Evolutionary conservation across 1,140 invertebrate genomes (phyloP).

Genomic region (Lucilia cuprina): DNA sequence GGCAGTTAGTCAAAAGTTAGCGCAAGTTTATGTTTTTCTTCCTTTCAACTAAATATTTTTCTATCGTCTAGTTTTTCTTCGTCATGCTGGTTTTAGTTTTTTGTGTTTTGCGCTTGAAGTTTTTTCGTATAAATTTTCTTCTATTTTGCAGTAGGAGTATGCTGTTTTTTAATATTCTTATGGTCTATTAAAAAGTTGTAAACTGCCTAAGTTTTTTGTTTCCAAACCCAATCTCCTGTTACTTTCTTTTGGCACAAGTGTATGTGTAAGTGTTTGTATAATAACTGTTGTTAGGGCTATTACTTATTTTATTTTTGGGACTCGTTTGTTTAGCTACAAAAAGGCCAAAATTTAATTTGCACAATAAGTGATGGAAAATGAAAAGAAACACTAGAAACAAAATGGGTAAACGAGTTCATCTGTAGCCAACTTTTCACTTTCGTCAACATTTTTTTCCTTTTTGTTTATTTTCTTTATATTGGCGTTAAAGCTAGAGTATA

Average conservation of each 20-base stretch:
- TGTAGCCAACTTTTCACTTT: not conserved
- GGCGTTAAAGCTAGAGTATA: too few species aligned
- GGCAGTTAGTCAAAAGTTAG: constrained; percentile 39
- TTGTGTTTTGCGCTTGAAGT: not conserved
- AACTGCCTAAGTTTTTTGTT: constrained; percentile 36
- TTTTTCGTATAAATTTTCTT: not conserved
- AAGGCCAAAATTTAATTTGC: constrained; percentile 21
- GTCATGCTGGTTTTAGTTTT: not conserved
- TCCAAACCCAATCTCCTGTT: not conserved
- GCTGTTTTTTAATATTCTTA: constrained; percentile 36
- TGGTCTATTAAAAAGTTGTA: constrained; percentile 60
- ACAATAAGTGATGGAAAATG: not conserved
- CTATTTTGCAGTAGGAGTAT: not conserved
- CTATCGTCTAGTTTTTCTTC: not conserved
- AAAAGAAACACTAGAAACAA: not conserved
- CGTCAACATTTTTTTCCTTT: not conserved
- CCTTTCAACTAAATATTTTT: not conserved
- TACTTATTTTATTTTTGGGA: constrained; percentile 10
- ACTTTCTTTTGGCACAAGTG: not conserved
- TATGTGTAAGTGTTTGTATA: constrained; percentile 6
- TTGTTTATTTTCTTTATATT: not conserved
- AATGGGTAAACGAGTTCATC: not conserved
- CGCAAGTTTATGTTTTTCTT: not conserved
- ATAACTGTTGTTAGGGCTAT: not conserved
- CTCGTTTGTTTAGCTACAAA: constrained; percentile 5